Evolutionary conservation across 2,797 vertebrate species (phyloP).

Genomic region (Nasua narica): DNA sequence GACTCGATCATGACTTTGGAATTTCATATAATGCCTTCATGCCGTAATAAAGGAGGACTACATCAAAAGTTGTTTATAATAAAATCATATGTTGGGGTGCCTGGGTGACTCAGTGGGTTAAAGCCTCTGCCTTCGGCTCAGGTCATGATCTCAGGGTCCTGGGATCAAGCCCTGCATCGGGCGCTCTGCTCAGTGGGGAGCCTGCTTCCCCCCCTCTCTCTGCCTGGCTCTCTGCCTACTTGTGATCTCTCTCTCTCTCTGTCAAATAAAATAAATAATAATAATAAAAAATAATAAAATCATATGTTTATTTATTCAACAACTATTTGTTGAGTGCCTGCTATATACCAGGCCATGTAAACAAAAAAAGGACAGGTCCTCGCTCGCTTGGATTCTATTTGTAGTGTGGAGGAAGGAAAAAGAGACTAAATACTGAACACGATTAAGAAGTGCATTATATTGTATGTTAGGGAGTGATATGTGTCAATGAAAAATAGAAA

Average conservation of each 20-base stretch:
- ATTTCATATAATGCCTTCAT: not conserved
- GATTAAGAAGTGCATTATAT: not conserved
- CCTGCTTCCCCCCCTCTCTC: too few relatives aligned
- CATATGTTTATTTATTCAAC: not conserved
- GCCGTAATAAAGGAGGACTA: not conserved
- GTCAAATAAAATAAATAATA: too few relatives aligned
- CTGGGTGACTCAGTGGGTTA: too few relatives aligned
- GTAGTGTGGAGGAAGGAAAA: not conserved
- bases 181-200: too few relatives aligned
- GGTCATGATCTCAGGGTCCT: too few relatives aligned
- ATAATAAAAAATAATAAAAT: conserved; percentile 43
- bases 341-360: not conserved
- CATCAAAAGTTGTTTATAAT: not conserved
- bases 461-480: not conserved
- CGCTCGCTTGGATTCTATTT: not conserved
- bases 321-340: not conserved
- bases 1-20: not conserved
- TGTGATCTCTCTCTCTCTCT: too few relatives aligned
- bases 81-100: not conserved
- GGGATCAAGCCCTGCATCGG: too few relatives aligned
- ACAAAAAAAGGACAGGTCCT: not conserved
- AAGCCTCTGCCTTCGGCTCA: too few relatives aligned
- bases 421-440: not conserved
- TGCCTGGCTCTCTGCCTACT: too few relatives aligned
- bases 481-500: not conserved